Evolutionary conservation across 2,113 vertebrate genomes (phyloP), one percentile per base, ranked within the genome.

Genomic region (Piprites chloris): DNA sequence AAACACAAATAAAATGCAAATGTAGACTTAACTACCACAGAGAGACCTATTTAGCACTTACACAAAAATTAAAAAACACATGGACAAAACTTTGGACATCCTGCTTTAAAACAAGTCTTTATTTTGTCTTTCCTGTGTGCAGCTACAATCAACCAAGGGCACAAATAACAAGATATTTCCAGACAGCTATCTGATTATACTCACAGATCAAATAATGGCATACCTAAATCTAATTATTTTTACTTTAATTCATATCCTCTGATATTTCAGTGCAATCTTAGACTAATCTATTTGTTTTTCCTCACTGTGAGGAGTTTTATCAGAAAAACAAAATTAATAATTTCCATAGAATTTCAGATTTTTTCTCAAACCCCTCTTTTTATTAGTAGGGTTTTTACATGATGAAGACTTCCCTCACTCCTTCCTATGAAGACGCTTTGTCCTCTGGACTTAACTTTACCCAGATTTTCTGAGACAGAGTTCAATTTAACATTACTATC

Each of bases 211-310:
- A 96, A 93, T 74, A 74, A 88, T 73, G 28, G 49, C 67, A 95
- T 12, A 18, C 15, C 46, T 88, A 87, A 89, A 93, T 78, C 55
- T 89, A 77, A 94, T 67, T 88, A 88, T 81, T 95, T 95, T 86
- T 56, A 83, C 39, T 92, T 90, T 86, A 86, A 95, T 87, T 84
- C 72, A 86, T 41, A 86, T 65, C 33, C 39, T 77, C 47, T 81
- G 72, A 83, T 80, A 84, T 46, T 96, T 77, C 79, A 67, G 30
- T 50, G 50, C n/a, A 77, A 42, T 88, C 46, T 93, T 73, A 80
- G 53, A 53, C 23, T 49, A 61, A 79, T 46, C 67, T 83, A 22
- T 53, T 85, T 82, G 39, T 2, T 90, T 83, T 86, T 74, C 19
- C 47, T 66, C n/a, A 74, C 66, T 76, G 59, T 59, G 42, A 87